Base-by-base conservation (phyloP, 1,140 invertebrate species). In the Brachionus manjavacas region DNA sequence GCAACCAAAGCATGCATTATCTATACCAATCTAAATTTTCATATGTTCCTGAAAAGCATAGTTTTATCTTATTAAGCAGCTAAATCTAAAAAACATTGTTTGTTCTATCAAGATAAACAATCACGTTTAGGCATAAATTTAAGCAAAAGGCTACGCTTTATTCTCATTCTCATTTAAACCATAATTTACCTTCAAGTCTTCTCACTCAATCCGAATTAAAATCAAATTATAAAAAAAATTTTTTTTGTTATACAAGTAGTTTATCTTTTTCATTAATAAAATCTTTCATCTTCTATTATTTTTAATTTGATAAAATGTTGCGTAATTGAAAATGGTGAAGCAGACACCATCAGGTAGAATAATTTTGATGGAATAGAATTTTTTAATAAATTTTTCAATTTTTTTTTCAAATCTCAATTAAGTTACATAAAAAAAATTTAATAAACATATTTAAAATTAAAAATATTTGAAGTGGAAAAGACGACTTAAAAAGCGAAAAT, bases 51-150 rank as follows among this genome's bases (percentile, higher is more conserved):
- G 2, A 9, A 60, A 60, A 60, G 16, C 52, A 60, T 25, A 2
- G 52, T 60, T 60, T 60, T 60, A 60, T 8, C 16, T 60, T 60
- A 60, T 60, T 60, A 35, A 60, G 52, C 52, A 60, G 52, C 52
- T 60, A 60, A 60, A 60, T 60, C 52, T 60, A 60, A 60, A 60
- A 60, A 60, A 60, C 52, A 60, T 60, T 60, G 52, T 60, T 60
- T 60, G 52, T 60, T 60, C 52, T 60, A 60, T 60, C 20, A 20
- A 60, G 52, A 60, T 60, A 60, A 60, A 60, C 52, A 60, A 60
- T 60, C 52, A 60, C 52, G 52, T 60, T 60, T 60, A 60, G 52
- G 52, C 52, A 60, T 60, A 60, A 60, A 60, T 60, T 60, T 60
- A 8, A 60, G 52, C 52, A 60, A 60, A 60, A 60, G 52, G 52